Evolutionary conservation across 2,888 invertebrate genomes (phyloP).

Genomic region (Dynastes grantii): DNA sequence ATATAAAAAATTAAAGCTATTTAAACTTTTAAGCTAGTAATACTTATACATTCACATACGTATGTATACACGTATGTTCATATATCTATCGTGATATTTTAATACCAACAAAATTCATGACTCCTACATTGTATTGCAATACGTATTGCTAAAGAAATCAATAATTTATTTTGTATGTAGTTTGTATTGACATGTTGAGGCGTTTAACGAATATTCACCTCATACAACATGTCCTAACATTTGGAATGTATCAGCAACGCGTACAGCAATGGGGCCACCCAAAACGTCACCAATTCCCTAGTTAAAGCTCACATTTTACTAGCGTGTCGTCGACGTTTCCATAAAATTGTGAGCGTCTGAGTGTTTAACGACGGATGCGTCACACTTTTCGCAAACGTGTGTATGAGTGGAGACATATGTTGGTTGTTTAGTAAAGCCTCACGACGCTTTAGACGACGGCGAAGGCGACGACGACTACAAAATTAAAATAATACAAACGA

Average conservation of each 20-base stretch:
- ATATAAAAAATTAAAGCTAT: too few species aligned
- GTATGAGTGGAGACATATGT: background rate
- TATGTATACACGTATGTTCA: too few species aligned
- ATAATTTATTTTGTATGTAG: too few species aligned
- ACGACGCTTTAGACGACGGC: background rate
- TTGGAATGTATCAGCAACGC: background rate
- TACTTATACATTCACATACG: too few species aligned
- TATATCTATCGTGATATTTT: too few species aligned
- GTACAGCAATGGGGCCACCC: background rate
- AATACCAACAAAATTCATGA: too few species aligned
- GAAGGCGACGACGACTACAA: background rate
- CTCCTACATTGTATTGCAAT: too few species aligned
- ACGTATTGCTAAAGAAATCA: too few species aligned
- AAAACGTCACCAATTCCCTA: slow-evolving; percentile 2
- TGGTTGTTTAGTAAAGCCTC: background rate
- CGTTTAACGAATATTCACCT: too few species aligned
- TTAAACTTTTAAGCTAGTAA: too few species aligned
- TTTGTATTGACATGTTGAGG: too few species aligned
- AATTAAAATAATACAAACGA: background rate
- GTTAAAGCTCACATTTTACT: background rate
- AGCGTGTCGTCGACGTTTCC: background rate
- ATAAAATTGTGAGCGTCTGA: slow-evolving; percentile 2
- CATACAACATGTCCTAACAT: background rate
- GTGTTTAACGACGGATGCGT: background rate
- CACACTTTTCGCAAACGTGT: background rate